Percentiles rank a stretch among this genome's conserved stretches.
These are phyloP conservation scores for Hydropsyche tenuis DNA, from an alignment of 1,140 invertebrate species.

Conservation along the genomic window DNA sequence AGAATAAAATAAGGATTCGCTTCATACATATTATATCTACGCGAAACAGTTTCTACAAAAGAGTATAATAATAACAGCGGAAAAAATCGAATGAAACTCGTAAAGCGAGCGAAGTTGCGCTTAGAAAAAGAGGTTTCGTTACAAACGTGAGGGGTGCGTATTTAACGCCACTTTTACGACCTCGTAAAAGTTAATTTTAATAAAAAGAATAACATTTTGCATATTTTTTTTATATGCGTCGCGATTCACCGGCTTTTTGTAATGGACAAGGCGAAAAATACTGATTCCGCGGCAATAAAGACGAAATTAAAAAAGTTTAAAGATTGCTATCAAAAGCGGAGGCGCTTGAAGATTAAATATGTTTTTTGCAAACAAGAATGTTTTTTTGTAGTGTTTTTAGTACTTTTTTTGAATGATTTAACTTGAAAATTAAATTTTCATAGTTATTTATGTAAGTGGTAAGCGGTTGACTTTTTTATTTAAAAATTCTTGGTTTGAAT, in stretches of 20 bases:
- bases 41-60: neutral
- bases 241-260: neutral
- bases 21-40: no score
- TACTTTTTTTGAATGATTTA: no score
- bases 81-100: slow-evolving; percentile 1
- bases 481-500: no score
- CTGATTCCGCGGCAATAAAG: neutral
- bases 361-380: no score
- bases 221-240: slow-evolving; percentile 5
- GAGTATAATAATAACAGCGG: no score
- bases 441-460: no score
- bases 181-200: slow-evolving; percentile 27
- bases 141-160: neutral
- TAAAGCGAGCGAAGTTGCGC: neutral
- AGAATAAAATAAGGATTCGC: no score
- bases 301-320: neutral
- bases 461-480: no score
- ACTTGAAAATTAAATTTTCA: no score
- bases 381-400: no score
- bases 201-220: slow-evolving; percentile 26
- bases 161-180: slow-evolving; percentile 24
- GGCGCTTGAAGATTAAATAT: neutral
- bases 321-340: neutral
- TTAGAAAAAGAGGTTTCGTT: neutral
- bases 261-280: neutral